Percentiles rank a stretch among this genome's conserved stretches.
Conservation (phyloP, 2,113 vertebrate genomes). For the Semnopithecus entellus region DNA sequence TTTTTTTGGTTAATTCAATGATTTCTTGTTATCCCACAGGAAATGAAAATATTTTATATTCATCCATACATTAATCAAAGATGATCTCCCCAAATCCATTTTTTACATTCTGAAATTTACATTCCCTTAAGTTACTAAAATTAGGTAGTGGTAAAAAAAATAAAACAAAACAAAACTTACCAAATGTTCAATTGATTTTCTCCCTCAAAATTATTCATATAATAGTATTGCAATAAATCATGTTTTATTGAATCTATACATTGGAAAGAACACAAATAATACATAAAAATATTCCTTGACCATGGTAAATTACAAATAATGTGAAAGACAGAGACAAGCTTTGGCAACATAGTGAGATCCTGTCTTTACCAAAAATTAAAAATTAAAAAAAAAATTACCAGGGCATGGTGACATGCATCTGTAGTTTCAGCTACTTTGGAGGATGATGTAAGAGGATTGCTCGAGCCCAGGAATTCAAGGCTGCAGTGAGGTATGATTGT, state of each 20-base stretch:
- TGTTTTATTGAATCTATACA: slow-evolving; percentile 1
- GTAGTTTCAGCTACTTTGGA: not conserved
- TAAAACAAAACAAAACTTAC: not conserved
- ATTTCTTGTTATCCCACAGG: not conserved
- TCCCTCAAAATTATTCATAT: not conserved
- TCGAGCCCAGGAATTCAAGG: not conserved
- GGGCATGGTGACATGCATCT: not conserved
- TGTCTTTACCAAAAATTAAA: too few relatives aligned
- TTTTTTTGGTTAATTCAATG: not conserved
- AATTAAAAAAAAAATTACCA: not conserved
- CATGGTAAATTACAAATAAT: not conserved
- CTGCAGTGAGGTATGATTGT: not conserved
- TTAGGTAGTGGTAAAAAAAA: not conserved
- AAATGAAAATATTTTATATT: not conserved
- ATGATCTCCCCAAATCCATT: not conserved
- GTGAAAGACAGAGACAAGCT: not conserved
- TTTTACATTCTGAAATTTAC: not conserved
- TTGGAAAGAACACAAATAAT: not conserved
- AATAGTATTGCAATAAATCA: not conserved
- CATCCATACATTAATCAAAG: not conserved
- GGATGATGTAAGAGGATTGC: not conserved
- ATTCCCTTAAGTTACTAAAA: not conserved
- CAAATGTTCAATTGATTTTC: not conserved
- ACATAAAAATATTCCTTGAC: not conserved
- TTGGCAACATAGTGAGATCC: too few relatives aligned